Base-by-base conservation (phyloP, 2,113 vertebrate genomes). In the Percopsis transmontana region DNA sequence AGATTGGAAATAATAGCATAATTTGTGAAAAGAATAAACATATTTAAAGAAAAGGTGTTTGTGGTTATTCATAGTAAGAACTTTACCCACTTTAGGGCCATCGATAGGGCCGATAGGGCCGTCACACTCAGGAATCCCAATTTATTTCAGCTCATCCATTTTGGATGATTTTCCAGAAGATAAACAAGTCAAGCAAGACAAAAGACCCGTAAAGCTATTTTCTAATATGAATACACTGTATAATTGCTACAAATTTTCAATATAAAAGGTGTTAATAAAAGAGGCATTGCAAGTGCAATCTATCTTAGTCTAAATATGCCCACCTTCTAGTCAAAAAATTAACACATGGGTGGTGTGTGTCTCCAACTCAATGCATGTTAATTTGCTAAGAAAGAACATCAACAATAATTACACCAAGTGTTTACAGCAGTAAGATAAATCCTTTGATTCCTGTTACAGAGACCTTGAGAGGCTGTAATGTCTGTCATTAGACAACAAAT, bases 261-360 rank as follows among this genome's bases (percentile, higher is more conserved):
- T n/a, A n/a, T n/a, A 27, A 12, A 44, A 41, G 58, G 48, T 70
- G 63, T 73, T 77, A 73, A 71, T 74, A 72, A 68, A 65, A 69
- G 4, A 23, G 58, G n/a, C 41, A 50, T 47, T 53, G 11, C 23
- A 33, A 70, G 74, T 62, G 68, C 39, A 27, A 66, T 47, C 59
- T 23, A 52, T 62, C 21, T 27, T 48, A 47, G 58, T 72, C 52
- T 2, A 18, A 45, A 20, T 12, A 19, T 12, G 7, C 19, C 50
- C n/a, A 45, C 44, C 4, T n/a, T n/a, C 14, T 48, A 18, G 7
- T 9, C 7, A 48, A n/a, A 2, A 18, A 80, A 81, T 81, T 52
- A 68, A 54, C 5, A 10, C 5, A 40, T 53, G 27, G 12, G 50
- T 11, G 18, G 18, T 21, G 7, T 48, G 48, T 6, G n/a, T 51